Evolutionary conservation across 2,113 vertebrate species (phyloP).

Genomic region (Hystrix brachyura): DNA sequence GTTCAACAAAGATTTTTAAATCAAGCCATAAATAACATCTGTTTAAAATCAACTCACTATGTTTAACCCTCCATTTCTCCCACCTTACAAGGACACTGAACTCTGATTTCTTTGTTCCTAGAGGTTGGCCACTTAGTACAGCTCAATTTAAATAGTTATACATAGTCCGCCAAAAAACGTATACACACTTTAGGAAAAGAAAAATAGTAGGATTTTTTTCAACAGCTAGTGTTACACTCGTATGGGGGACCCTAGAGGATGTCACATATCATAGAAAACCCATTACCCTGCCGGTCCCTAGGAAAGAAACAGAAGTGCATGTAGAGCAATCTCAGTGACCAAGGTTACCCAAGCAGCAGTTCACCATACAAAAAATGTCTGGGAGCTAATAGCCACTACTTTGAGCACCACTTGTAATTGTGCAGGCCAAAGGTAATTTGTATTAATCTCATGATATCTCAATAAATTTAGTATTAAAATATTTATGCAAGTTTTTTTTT

Average conservation of each 20-base stretch:
- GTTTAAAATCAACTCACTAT: conserved; percentile 3
- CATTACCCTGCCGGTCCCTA: background rate
- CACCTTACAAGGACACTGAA: background rate
- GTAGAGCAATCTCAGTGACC: background rate
- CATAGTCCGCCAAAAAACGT: background rate
- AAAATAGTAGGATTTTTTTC: background rate
- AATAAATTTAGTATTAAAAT: background rate
- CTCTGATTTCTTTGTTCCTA: background rate
- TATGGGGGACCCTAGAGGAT: background rate
- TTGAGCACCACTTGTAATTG: background rate
- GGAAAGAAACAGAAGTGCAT: background rate
- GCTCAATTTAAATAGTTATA: conserved; percentile 52
- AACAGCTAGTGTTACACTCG: background rate
- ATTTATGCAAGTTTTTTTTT: background rate
- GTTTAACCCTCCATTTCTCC: background rate
- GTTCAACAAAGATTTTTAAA: conserved; percentile 26
- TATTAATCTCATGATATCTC: background rate
- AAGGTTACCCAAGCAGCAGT: background rate
- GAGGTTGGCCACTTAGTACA: background rate
- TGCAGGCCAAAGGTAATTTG: background rate
- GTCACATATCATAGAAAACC: background rate
- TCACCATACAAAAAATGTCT: background rate
- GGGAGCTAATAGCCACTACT: background rate
- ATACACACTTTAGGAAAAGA: background rate
- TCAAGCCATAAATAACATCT: background rate